Conservation (phyloP, 2,113 vertebrate species). For the Montifringilla adamsi region DNA sequence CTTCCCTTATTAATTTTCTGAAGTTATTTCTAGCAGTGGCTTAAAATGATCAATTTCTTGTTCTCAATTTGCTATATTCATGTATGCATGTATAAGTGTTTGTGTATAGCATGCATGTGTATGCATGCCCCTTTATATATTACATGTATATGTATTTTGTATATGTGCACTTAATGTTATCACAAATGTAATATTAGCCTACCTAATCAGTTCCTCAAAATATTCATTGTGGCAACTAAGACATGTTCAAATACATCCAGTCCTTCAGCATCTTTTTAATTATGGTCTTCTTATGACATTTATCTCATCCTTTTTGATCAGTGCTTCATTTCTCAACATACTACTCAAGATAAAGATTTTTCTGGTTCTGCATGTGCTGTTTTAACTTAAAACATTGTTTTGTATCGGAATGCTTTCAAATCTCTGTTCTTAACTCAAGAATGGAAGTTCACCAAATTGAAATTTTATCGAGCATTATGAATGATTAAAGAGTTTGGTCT, state of each 20-base stretch:
- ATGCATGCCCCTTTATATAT: neutral
- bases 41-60: neutral
- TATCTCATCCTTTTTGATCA: neutral
- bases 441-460: neutral
- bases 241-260: rapidly evolving
- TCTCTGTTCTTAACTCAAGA: neutral
- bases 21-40: neutral
- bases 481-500: neutral
- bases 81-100: neutral
- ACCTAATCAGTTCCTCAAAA: neutral
- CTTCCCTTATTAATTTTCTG: neutral
- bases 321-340: neutral
- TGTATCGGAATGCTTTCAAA: neutral
- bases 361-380: neutral
- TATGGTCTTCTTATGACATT: neutral
- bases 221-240: neutral
- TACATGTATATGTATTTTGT: neutral
- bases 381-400: neutral
- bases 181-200: neutral
- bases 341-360: neutral
- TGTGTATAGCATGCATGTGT: rapidly evolving
- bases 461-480: neutral
- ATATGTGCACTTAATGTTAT: neutral
- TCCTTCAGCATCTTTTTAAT: neutral
- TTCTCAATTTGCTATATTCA: neutral